phyloP scores from a whole-genome alignment of 2,888 invertebrate species.

The Chrysina gloriosa region DNA sequence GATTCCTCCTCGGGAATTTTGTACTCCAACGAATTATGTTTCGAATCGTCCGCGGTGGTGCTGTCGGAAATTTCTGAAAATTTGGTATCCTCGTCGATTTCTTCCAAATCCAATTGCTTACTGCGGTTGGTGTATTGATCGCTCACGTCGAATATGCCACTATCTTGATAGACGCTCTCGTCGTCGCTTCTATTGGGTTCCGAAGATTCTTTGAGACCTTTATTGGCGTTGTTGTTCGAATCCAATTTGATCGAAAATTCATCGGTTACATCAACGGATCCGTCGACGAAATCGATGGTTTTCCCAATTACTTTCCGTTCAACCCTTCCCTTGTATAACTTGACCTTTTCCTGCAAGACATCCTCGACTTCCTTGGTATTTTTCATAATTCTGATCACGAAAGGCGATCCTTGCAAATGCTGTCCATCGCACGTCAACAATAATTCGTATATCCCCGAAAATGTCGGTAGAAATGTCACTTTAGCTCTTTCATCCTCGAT shows the following conservation, averaged over 20 bases:
- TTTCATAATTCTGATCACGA: conserved; percentile 59
- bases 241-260: conserved; percentile 17
- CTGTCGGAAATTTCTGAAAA: conserved; percentile 18
- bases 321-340: conserved; percentile 52
- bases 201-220: not conserved
- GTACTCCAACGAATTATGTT: conserved; percentile 16
- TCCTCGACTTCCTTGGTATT: conserved; percentile 40
- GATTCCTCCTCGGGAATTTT: not conserved
- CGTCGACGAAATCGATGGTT: conserved; percentile 56
- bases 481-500: conserved; percentile 67
- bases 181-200: conserved; percentile 24
- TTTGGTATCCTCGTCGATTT: conserved; percentile 16
- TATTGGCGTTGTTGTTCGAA: conserved; percentile 32
- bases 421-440: conserved; percentile 70
- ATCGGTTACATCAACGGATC: conserved; percentile 40
- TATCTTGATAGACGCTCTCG: conserved; percentile 20
- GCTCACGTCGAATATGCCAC: conserved; percentile 4
- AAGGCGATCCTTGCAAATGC: conserved; percentile 72
- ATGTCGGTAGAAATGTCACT: conserved; percentile 67
- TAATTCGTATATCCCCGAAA: conserved; percentile 70
- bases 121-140: conserved; percentile 8
- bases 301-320: conserved; percentile 58
- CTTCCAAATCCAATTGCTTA: conserved; percentile 20
- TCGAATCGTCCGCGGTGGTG: conserved; percentile 9
- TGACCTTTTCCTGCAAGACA: conserved; percentile 37